Evolutionary conservation across 1,140 invertebrate species (phyloP).

Genomic region (Geopemphigus sp.): DNA sequence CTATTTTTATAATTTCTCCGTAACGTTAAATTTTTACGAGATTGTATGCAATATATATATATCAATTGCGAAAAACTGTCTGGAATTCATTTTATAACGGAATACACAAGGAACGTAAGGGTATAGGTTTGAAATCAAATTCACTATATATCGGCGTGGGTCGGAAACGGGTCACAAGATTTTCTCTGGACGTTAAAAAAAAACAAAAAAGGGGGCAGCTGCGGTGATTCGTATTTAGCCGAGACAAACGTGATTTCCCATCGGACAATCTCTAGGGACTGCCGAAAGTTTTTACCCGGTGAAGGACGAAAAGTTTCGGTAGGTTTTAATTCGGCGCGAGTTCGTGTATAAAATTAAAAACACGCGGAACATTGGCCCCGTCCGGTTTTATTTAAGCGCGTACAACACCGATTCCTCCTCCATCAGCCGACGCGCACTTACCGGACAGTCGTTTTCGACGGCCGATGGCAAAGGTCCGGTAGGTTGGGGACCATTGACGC

Average conservation of each 20-base stretch:
- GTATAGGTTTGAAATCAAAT: not conserved
- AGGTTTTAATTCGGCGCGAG: not conserved
- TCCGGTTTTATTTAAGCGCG: not conserved
- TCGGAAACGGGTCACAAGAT: slow-evolving; percentile 1
- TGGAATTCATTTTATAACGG: not conserved
- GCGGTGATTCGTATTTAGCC: slow-evolving; percentile 27
- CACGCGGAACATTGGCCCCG: no score
- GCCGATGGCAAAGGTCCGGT: not conserved
- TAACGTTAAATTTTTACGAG: not conserved
- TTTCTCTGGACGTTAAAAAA: no score
- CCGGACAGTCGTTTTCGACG: not conserved
- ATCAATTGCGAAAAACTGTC: not conserved
- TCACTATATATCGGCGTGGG: not conserved
- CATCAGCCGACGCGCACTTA: not conserved
- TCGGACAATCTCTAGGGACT: not conserved
- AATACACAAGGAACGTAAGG: not conserved
- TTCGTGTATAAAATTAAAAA: no score
- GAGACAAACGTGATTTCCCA: slow-evolving; percentile 13
- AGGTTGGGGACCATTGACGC: not conserved
- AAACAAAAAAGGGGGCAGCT: not conserved
- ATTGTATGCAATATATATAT: not conserved
- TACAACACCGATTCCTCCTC: not conserved
- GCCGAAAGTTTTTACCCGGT: not conserved
- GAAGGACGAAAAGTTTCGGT: slow-evolving; percentile 20
- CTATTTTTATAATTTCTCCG: no score